Evolutionary conservation across 2,888 invertebrate genomes (phyloP), one percentile per base, ranked within the genome.

Genomic region (Pollenia griseotomentosa): DNA sequence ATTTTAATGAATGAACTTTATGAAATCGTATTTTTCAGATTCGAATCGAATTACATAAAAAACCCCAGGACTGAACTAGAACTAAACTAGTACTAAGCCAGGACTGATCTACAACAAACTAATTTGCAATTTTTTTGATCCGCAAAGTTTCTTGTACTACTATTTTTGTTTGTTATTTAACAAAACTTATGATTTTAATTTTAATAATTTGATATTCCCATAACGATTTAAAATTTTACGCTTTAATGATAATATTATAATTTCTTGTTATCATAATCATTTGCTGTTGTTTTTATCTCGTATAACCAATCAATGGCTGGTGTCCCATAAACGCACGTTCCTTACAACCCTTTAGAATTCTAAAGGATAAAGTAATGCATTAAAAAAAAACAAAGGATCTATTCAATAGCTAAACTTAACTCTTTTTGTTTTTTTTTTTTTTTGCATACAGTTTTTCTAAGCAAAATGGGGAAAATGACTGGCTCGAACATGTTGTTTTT

Each of bases 391-490:
- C 59, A 53, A 70, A 63, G 61, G 48, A 68, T 79, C 55, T 71
- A 66, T 86, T 84, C 84, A 87, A 84, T 87, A 87, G 63, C 77
- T 81, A 71, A 83, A 83, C 80, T 75, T 51, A 80, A 75, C 68
- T 75, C 73, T 61, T 23, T 23, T 19, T 19, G 1, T 1, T n/a
- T n/a, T n/a, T 48, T 14, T 51, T 68, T 16, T 79, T 66, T 83
- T 87, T 81, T 78, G 66, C 83, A 79, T 57, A 71, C 23, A 61
- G 6, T 65, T 46, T 44, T 1, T 46, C 23, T 23, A 8, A 33
- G 8, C 40, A 51, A 23, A 14, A 42, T 53, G 40, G 23, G 11
- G 2, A 14, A 53, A 55, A 33, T 46, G 46, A 33, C 33, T 23
- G 16, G 11, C 16, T 33, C 33, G n/a, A 16, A 46, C 44, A 46